Evolutionary conservation across 2,113 vertebrate species (phyloP).

Genomic region (Morone saxatilis): DNA sequence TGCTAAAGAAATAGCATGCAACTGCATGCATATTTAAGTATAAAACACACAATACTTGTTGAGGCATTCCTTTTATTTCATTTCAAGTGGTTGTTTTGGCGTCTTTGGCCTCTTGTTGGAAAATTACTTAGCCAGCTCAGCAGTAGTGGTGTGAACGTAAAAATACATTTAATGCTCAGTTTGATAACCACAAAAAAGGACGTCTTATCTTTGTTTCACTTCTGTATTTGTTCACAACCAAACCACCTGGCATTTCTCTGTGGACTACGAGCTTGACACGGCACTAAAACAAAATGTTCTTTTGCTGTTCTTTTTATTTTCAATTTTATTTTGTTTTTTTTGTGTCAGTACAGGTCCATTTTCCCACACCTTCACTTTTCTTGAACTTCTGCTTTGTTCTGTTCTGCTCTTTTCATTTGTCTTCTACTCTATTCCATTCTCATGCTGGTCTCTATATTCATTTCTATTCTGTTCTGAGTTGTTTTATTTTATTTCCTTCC

Average conservation of each 20-base stretch:
- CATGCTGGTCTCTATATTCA: not conserved
- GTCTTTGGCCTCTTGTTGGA: not conserved
- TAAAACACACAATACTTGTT: not conserved
- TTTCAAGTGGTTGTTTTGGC: conserved; percentile 17
- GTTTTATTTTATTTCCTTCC: not conserved
- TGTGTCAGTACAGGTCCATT: not conserved
- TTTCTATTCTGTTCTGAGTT: not conserved
- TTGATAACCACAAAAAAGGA: not conserved
- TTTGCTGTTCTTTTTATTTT: not conserved
- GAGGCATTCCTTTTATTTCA: not conserved
- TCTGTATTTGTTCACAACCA: conserved; percentile 24
- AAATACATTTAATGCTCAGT: not conserved
- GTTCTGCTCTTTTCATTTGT: not conserved
- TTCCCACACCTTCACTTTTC: not conserved
- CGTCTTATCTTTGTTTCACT: conserved; percentile 35
- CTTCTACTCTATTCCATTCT: not conserved
- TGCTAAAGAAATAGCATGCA: not conserved
- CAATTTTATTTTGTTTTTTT: not conserved
- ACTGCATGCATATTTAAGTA: not conserved
- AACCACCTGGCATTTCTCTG: not conserved
- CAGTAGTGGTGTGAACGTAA: not conserved
- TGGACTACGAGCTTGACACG: conserved; percentile 1
- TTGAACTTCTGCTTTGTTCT: not conserved
- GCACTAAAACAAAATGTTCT: conserved; percentile 39
- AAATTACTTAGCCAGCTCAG: not conserved